A percentile compares a stretch with the other conserved stretches of the same genome.
Conservation (phyloP, 1,140 invertebrate genomes). For the Diabrotica undecimpunctata region DNA sequence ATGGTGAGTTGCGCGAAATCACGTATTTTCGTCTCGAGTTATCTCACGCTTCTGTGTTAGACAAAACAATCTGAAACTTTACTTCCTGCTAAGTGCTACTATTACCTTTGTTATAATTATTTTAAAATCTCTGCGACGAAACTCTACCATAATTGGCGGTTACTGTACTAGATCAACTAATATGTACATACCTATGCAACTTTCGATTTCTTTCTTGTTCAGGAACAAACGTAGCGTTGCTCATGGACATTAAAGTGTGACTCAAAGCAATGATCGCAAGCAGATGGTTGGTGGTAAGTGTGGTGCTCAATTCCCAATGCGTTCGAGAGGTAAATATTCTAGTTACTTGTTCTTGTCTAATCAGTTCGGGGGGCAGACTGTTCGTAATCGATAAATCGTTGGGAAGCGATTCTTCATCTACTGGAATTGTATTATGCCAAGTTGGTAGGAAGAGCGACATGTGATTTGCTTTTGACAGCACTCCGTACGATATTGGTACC, state of each 20-base stretch:
- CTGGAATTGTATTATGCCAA: constrained; percentile 63
- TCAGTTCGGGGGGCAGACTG: constrained; percentile 68
- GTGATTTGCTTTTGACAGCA: constrained; percentile 90
- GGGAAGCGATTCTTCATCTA: constrained; percentile 48
- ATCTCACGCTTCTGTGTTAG: too few relatives aligned
- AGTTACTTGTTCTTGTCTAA: constrained; percentile 72
- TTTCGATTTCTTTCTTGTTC: constrained; percentile 77
- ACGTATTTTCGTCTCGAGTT: too few relatives aligned
- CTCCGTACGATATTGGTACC: constrained; percentile 92
- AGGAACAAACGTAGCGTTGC: constrained; percentile 86
- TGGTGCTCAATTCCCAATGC: constrained; percentile 90
- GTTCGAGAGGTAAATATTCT: constrained; percentile 77
- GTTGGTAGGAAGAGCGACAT: constrained; percentile 93
- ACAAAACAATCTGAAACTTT: too few relatives aligned
- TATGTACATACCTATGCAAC: constrained; percentile 57
- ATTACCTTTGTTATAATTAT: too few relatives aligned
- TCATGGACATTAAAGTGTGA: constrained; percentile 98
- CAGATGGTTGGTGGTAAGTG: constrained; percentile 78
- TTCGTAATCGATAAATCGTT: constrained; percentile 55
- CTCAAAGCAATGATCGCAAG: constrained; percentile 90
- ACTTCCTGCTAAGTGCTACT: too few relatives aligned
- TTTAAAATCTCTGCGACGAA: too few relatives aligned
- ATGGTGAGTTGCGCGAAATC: too few relatives aligned
- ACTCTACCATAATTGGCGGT: too few relatives aligned
- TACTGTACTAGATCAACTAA: too few relatives aligned